These are phyloP conservation scores for Acrobasis consociella DNA, from an alignment of 2,888 invertebrate genomes.

Conservation along the genomic window DNA sequence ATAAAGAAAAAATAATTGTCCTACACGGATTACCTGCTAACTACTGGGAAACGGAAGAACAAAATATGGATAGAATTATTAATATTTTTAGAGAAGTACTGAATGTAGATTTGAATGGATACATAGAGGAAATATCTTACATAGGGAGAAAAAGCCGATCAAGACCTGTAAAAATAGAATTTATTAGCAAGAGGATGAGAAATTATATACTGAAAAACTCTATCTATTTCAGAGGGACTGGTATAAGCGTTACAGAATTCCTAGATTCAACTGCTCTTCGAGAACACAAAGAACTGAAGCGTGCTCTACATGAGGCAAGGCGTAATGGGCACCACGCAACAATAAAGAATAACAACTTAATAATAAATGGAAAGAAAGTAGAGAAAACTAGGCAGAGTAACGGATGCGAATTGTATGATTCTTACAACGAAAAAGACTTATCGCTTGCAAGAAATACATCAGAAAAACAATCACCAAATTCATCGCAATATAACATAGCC, in stretches of 20 bases:
- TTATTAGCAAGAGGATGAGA: slow-evolving; percentile 27
- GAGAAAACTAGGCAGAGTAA: too few species aligned
- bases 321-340: slow-evolving; percentile 23
- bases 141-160: slow-evolving; percentile 24
- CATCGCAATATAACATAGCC: too few species aligned
- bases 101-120: slow-evolving; percentile 23
- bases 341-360: slow-evolving; percentile 25
- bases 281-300: too few species aligned
- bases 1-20: slow-evolving; percentile 20
- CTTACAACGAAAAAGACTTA: too few species aligned
- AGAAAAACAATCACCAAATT: too few species aligned
- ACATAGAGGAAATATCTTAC: slow-evolving; percentile 24
- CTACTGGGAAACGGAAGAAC: slow-evolving; percentile 25
- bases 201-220: slow-evolving; percentile 23
- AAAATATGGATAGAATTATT: slow-evolving; percentile 15
- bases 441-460: too few species aligned
- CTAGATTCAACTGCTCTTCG: too few species aligned
- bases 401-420: too few species aligned
- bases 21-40: slow-evolving; percentile 22
- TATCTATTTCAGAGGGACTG: too few species aligned
- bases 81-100: slow-evolving; percentile 26
- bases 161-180: slow-evolving; percentile 28
- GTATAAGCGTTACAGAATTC: too few species aligned
- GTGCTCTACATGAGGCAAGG: background rate
- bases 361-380: slow-evolving; percentile 25